Percentiles rank a stretch among this genome's conserved stretches.
These are phyloP conservation scores for Aurelia coerulea DNA, from an alignment of 30 jellyfish, hydroid and myxozoan genomes.

Conservation along the genomic window DNA sequence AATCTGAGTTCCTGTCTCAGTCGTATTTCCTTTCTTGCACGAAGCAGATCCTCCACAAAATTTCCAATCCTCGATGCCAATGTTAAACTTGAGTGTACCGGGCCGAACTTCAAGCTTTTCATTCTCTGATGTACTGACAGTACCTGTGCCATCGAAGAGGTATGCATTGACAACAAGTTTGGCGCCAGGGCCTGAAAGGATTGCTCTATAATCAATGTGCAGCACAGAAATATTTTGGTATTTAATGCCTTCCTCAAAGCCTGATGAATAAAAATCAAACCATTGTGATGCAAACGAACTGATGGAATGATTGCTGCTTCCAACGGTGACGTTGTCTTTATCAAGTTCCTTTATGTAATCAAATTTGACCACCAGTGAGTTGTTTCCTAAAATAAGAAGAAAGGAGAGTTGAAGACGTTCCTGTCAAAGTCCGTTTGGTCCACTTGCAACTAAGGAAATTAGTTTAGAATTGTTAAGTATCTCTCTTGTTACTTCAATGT, in stretches of 20 bases:
- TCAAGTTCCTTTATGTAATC: neutral
- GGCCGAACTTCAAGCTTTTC: conserved; percentile 12
- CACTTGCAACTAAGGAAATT: too few relatives aligned
- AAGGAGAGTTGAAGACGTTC: too few relatives aligned
- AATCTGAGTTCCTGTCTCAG: too few relatives aligned
- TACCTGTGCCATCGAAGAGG: conserved; percentile 41
- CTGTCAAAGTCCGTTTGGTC: too few relatives aligned
- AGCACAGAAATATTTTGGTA: conserved; percentile 30
- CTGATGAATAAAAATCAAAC: conserved; percentile 17
- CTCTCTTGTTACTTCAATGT: too few relatives aligned
- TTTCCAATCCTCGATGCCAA: conserved; percentile 7
- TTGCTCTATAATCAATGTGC: conserved; percentile 13
- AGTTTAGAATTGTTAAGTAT: too few relatives aligned
- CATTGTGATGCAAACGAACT: conserved; percentile 18
- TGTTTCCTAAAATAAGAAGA: neutral
- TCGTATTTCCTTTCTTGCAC: neutral
- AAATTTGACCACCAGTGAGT: neutral
- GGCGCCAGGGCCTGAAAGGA: conserved; percentile 9
- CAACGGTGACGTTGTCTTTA: neutral
- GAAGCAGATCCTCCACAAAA: conserved; percentile 35
- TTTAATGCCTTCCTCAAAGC: neutral
- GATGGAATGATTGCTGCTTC: conserved; percentile 31
- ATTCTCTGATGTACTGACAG: conserved; percentile 7
- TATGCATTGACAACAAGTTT: conserved; percentile 8
- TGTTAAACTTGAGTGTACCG: conserved; percentile 50